Conservation (phyloP, 2,888 invertebrate species). For the Lepeophtheirus nordmannii region DNA sequence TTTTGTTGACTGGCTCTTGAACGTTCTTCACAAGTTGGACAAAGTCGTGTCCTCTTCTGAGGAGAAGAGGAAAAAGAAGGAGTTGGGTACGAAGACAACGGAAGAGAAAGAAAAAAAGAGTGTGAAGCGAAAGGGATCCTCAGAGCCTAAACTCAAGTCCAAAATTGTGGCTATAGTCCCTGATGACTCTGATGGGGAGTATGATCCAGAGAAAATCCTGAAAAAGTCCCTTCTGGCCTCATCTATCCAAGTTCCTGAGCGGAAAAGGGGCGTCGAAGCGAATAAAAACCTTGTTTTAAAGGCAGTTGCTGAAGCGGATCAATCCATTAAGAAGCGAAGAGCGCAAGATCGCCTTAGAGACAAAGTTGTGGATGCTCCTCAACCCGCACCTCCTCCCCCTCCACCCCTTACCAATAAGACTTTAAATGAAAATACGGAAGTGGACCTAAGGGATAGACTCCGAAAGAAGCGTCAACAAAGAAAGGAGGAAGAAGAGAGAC, state of each 20-base stretch:
- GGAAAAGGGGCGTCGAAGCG: neutral
- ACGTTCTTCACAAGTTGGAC: conserved; percentile 62
- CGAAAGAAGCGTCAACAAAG: neutral
- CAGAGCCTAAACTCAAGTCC: too few species aligned
- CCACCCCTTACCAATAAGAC: neutral
- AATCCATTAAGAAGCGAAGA: neutral
- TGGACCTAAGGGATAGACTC: neutral
- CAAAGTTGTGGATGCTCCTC: neutral
- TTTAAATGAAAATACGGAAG: neutral
- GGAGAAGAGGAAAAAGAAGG: neutral
- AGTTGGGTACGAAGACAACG: neutral
- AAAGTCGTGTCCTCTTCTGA: neutral
- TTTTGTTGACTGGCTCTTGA: conserved; percentile 84
- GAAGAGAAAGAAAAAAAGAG: neutral
- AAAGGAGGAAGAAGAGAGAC: conserved; percentile 1
- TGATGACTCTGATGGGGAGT: neutral
- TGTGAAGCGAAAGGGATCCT: too few species aligned
- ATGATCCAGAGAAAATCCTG: conserved; percentile 13
- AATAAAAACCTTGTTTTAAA: conserved; percentile 4
- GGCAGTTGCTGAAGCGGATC: conserved; percentile 9
- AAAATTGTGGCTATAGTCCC: neutral
- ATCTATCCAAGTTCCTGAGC: neutral
- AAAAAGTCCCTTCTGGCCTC: neutral
- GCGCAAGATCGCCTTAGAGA: neutral
- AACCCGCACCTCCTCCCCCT: too few species aligned